A percentile compares a stretch with the other conserved stretches of the same genome.
phyloP scores from a whole-genome alignment of 1,140 invertebrate genomes.

The Diachasma alloeum region DNA sequence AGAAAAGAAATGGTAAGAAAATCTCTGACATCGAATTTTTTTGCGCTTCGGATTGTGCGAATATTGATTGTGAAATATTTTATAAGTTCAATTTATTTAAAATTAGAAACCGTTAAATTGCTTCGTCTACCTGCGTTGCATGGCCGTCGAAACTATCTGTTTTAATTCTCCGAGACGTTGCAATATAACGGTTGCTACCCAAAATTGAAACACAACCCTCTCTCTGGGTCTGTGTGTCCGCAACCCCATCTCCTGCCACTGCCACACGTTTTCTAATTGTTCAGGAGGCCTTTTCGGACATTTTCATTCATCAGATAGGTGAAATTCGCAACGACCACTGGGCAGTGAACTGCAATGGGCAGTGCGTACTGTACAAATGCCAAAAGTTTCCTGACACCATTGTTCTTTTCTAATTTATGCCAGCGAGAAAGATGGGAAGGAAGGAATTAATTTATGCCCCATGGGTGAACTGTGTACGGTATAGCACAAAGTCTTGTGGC shows the following conservation, averaged over 20 bases:
- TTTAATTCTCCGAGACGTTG: conserved; percentile 52
- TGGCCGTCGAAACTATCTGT: conserved; percentile 39
- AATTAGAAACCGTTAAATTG: conserved; percentile 6
- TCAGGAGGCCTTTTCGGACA: conserved; percentile 45
- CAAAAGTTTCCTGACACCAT: conserved; percentile 35
- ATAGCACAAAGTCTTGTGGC: conserved; percentile 5
- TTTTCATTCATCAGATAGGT: conserved; percentile 48
- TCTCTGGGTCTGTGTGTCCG: neutral
- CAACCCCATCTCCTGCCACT: neutral
- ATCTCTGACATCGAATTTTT: too few species aligned
- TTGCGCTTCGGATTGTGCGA: too few species aligned
- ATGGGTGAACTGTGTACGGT: neutral
- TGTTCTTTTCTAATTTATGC: conserved; percentile 59
- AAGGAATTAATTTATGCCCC: conserved; percentile 32
- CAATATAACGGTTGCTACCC: conserved; percentile 51
- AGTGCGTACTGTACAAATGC: neutral
- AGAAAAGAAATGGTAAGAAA: too few species aligned
- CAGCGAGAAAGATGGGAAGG: conserved; percentile 24
- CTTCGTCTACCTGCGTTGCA: neutral
- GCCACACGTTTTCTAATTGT: conserved; percentile 49
- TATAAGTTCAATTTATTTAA: neutral
- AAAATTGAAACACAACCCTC: conserved; percentile 51
- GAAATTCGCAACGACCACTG: conserved; percentile 40
- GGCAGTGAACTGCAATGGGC: conserved; percentile 21
- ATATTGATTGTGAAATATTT: too few species aligned